Evolutionary conservation across 2,888 invertebrate species (phyloP).

Genomic region (Brachyptera risi): DNA sequence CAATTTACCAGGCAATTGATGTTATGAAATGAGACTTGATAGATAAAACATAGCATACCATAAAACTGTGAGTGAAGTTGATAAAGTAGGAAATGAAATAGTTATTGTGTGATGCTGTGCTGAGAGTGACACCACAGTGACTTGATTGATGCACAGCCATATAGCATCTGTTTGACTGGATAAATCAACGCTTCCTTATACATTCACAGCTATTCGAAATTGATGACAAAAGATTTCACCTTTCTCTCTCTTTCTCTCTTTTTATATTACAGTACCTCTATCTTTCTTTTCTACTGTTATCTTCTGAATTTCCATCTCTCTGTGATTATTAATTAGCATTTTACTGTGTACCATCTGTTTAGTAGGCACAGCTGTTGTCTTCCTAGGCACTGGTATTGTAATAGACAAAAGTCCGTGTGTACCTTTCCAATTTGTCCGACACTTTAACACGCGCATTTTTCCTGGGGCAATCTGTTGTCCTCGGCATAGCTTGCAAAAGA

Average conservation of each 20-base stretch:
- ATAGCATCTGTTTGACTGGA: conserved; percentile 4
- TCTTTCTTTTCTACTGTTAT: neutral
- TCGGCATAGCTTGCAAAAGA: neutral
- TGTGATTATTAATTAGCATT: conserved; percentile 9
- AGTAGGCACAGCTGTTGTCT: conserved; percentile 19
- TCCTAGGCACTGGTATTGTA: neutral
- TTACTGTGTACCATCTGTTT: conserved; percentile 26
- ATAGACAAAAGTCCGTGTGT: conserved; percentile 20
- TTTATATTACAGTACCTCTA: conserved; percentile 9
- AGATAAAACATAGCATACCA: neutral
- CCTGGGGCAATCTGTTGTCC: too few relatives aligned
- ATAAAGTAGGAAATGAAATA: neutral
- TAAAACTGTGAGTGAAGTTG: conserved; percentile 2
- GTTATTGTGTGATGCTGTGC: neutral
- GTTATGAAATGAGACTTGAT: neutral
- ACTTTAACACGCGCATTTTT: conserved; percentile 20
- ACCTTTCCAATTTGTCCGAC: conserved; percentile 30
- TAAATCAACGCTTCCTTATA: conserved; percentile 15
- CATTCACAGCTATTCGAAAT: conserved; percentile 22
- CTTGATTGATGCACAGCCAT: conserved; percentile 11
- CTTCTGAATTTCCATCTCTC: neutral
- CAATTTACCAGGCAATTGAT: neutral
- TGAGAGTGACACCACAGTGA: neutral
- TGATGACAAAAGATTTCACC: conserved; percentile 30
- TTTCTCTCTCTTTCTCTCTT: conserved; percentile 20